These are phyloP conservation scores for Himalopsyche kuldschensis DNA, from an alignment of 2,888 invertebrate genomes.

Conservation along the genomic window DNA sequence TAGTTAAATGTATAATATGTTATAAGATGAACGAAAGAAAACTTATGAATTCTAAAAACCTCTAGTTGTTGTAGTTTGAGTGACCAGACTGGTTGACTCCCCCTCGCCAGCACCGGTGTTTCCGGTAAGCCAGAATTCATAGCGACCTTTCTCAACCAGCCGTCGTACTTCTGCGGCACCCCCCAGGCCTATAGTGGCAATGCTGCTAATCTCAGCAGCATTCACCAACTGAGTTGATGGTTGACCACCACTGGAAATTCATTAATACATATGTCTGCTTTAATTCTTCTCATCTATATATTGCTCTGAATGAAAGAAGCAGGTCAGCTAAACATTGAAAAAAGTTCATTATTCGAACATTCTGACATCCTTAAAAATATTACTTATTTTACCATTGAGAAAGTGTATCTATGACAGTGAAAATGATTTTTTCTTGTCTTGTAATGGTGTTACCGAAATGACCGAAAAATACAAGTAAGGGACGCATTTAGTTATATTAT, in stretches of 20 bases:
- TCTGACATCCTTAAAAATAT: too few relatives aligned
- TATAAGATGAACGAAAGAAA: neutral
- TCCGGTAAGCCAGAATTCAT: conserved; percentile 87
- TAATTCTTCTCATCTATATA: too few relatives aligned
- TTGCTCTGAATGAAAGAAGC: too few relatives aligned
- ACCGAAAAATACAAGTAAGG: too few relatives aligned
- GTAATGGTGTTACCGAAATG: too few relatives aligned
- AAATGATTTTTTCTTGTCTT: too few relatives aligned
- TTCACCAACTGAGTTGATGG: conserved; percentile 55
- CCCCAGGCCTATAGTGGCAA: conserved; percentile 49
- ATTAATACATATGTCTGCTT: too few relatives aligned
- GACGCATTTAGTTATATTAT: too few relatives aligned
- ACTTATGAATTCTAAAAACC: conserved; percentile 50
- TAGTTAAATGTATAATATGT: neutral
- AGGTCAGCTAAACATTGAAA: too few relatives aligned
- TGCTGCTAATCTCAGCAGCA: conserved; percentile 45
- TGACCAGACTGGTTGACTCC: conserved; percentile 73
- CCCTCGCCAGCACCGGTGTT: conserved; percentile 81
- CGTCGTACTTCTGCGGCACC: conserved; percentile 68
- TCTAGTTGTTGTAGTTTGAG: conserved; percentile 74
- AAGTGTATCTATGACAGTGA: too few relatives aligned
- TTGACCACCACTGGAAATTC: conserved; percentile 49
- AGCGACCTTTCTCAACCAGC: conserved; percentile 72
- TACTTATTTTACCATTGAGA: too few relatives aligned
- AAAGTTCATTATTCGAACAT: too few relatives aligned